A percentile compares a stretch with the other conserved stretches of the same genome.
Conservation (phyloP, 1,140 invertebrate genomes). For the Ptiloglossa arizonensis region DNA sequence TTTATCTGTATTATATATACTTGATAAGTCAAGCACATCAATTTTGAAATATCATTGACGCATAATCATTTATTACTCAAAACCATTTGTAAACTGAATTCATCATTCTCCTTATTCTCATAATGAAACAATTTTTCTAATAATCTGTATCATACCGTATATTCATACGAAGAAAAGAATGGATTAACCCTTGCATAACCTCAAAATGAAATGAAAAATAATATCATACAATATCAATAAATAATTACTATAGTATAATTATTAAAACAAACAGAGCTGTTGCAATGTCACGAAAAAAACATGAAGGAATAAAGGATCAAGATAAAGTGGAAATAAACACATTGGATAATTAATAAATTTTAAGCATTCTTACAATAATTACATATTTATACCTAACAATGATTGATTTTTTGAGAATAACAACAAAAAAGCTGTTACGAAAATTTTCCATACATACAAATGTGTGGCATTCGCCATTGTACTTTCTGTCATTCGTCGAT, state of each 20-base stretch:
- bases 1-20: no score
- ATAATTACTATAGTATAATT: neutral
- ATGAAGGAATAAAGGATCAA: neutral
- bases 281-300: neutral
- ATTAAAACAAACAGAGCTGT: neutral
- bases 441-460: conserved; percentile 29
- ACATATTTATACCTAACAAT: neutral
- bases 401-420: neutral
- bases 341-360: neutral
- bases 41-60: no score
- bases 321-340: neutral
- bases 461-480: conserved; percentile 7
- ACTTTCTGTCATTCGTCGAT: neutral
- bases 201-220: neutral
- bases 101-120: no score
- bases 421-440: neutral
- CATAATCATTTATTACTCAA: no score
- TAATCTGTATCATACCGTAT: neutral
- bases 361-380: neutral
- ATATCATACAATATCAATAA: neutral
- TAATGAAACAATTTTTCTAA: neutral
- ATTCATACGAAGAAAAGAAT: neutral
- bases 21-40: no score
- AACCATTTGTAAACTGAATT: no score
- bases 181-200: no score